These are phyloP conservation scores for Siniperca undulata DNA, from an alignment of 2,797 vertebrate species.

Conservation along the genomic window DNA sequence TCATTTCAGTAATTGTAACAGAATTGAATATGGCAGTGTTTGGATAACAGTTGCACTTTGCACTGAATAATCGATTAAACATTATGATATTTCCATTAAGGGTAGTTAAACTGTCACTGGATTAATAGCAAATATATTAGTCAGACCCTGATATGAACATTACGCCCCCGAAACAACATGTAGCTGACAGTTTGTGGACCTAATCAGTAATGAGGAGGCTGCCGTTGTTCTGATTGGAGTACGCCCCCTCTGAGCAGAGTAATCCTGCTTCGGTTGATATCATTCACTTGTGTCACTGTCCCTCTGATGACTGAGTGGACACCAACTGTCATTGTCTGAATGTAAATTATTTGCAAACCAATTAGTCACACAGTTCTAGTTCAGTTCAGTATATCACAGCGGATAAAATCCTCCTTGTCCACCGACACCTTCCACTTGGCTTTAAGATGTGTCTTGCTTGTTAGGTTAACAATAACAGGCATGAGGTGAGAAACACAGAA, in stretches of 20 bases:
- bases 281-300: slow-evolving; percentile 40
- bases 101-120: slow-evolving; percentile 20
- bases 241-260: slow-evolving; percentile 36
- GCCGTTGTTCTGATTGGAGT: slow-evolving; percentile 43
- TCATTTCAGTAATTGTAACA: slow-evolving; percentile 25
- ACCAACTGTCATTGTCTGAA: slow-evolving; percentile 45
- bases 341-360: slow-evolving; percentile 40
- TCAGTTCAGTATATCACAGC: slow-evolving; percentile 15
- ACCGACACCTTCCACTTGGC: slow-evolving; percentile 5
- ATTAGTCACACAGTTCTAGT: slow-evolving; percentile 42
- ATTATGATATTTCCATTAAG: slow-evolving; percentile 24
- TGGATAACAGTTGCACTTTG: slow-evolving; percentile 25
- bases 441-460: slow-evolving; percentile 20
- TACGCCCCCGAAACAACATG: slow-evolving; percentile 8
- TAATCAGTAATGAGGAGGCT: slow-evolving; percentile 44
- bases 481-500: neutral
- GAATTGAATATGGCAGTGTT: slow-evolving; percentile 26
- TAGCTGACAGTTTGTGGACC: slow-evolving; percentile 36
- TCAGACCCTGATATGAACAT: slow-evolving; percentile 31
- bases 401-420: slow-evolving; percentile 27
- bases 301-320: slow-evolving; percentile 57
- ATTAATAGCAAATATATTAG: slow-evolving; percentile 42
- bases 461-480: slow-evolving; percentile 18
- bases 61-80: slow-evolving; percentile 7
- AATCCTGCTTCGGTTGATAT: slow-evolving; percentile 41